Percentiles rank a stretch among this genome's conserved stretches.
These are phyloP conservation scores for Malurus leucopterus DNA, from an alignment of 2,797 vertebrate genomes.

Conservation along the genomic window DNA sequence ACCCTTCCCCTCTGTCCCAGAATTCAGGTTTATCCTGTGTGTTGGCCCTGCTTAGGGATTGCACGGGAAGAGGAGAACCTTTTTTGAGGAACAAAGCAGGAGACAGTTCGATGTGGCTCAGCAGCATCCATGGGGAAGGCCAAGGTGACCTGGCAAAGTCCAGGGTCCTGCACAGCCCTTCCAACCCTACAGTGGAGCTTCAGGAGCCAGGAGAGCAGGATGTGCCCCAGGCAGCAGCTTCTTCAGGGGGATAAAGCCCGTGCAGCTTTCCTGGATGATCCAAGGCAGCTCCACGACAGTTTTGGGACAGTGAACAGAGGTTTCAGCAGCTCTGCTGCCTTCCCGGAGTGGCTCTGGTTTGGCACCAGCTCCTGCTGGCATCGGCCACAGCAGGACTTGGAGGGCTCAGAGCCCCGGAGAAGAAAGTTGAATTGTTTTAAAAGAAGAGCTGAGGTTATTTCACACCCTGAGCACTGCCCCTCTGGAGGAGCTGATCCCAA, in stretches of 20 bases:
- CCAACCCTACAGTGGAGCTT: accelerated
- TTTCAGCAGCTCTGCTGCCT: background rate
- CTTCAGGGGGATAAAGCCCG: background rate
- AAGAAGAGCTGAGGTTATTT: background rate
- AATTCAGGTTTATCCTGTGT: background rate
- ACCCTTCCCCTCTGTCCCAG: background rate
- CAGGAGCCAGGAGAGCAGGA: background rate
- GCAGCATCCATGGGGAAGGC: background rate
- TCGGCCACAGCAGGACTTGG: background rate
- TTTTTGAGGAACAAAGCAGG: background rate
- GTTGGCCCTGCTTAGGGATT: background rate
- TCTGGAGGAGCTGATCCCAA: background rate
- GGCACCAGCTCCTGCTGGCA: background rate
- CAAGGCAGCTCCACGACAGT: background rate
- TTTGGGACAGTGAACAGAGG: background rate
- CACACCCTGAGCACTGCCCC: background rate
- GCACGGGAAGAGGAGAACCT: background rate
- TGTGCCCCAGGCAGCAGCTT: background rate
- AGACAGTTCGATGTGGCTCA: background rate
- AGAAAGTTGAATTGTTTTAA: background rate
- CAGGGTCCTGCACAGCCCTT: background rate
- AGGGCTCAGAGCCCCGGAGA: background rate
- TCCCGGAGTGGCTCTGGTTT: background rate
- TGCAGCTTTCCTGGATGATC: background rate
- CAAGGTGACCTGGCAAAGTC: background rate